Conservation (phyloP, 2,888 invertebrate genomes). For the Leptopilina drosophilae region DNA sequence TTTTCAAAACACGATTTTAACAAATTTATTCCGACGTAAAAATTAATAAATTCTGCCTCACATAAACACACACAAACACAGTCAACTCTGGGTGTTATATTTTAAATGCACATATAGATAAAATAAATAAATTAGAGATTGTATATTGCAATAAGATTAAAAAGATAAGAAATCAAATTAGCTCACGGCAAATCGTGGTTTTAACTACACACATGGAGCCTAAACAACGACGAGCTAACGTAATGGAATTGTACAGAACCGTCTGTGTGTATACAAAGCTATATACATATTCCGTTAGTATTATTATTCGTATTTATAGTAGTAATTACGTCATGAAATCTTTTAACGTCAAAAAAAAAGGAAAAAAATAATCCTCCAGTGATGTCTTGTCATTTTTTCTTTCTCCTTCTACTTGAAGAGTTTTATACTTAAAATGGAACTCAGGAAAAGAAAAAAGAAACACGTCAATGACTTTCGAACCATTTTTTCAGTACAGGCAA, state of each 20-base stretch:
- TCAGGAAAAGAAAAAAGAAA: neutral
- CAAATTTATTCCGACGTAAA: too few species aligned
- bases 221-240: slow-evolving; percentile 68
- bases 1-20: too few species aligned
- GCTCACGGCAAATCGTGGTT: slow-evolving; percentile 31
- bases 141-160: slow-evolving; percentile 25
- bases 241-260: slow-evolving; percentile 69
- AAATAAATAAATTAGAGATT: slow-evolving; percentile 24
- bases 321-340: slow-evolving; percentile 9
- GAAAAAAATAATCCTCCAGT: neutral
- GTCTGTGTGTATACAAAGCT: slow-evolving; percentile 43
- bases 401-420: neutral
- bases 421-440: slow-evolving; percentile 8
- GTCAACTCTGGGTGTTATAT: neutral
- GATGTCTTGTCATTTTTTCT: neutral
- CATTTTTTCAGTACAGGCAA: neutral
- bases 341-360: neutral
- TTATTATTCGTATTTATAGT: slow-evolving; percentile 46
- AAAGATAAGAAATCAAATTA: slow-evolving; percentile 38
- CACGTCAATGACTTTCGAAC: slow-evolving; percentile 12
- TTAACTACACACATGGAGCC: slow-evolving; percentile 49
- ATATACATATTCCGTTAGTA: slow-evolving; percentile 63
- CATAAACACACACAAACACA: neutral
- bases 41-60: too few species aligned
- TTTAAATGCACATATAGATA: slow-evolving; percentile 1